These are phyloP conservation scores for Numenius phaeopus DNA, from an alignment of 2,797 vertebrate genomes.

Conservation along the genomic window DNA sequence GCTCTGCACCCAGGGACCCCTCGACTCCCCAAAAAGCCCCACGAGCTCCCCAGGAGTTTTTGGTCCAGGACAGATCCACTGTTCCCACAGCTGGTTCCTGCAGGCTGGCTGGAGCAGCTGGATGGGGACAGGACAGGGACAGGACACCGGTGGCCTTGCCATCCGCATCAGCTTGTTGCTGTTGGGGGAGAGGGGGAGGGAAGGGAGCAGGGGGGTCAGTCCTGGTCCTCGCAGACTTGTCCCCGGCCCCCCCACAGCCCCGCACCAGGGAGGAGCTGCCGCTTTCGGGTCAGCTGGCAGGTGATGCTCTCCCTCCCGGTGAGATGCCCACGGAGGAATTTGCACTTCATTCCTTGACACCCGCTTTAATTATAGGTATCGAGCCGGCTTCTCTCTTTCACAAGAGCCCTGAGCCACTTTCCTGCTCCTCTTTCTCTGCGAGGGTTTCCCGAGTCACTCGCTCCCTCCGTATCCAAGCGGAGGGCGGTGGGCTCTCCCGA, in stretches of 20 bases:
- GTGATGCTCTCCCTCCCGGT: neutral
- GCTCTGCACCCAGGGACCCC: neutral
- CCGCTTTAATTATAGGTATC: constrained; percentile 51
- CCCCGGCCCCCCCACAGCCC: neutral
- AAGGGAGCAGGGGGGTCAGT: neutral
- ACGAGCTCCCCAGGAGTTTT: neutral
- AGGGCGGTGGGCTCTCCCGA: neutral
- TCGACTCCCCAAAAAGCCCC: neutral
- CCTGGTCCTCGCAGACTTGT: fast-evolving
- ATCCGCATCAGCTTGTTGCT: fast-evolving
- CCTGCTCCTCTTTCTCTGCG: neutral
- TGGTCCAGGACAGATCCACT: neutral
- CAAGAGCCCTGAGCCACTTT: constrained; percentile 11
- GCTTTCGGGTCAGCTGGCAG: neutral
- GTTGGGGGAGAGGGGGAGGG: no score
- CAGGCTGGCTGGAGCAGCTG: neutral
- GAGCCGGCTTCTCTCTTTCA: neutral
- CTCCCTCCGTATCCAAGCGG: neutral
- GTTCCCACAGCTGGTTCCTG: fast-evolving
- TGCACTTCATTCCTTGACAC: constrained; percentile 42
- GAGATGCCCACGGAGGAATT: constrained; percentile 46
- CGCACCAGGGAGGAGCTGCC: neutral
- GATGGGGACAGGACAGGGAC: neutral
- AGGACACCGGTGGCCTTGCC: neutral
- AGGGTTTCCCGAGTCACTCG: neutral